Evolutionary conservation across 1,140 invertebrate genomes (phyloP), one percentile per base, ranked within the genome.

Genomic region (Parasteatoda tepidariorum): DNA sequence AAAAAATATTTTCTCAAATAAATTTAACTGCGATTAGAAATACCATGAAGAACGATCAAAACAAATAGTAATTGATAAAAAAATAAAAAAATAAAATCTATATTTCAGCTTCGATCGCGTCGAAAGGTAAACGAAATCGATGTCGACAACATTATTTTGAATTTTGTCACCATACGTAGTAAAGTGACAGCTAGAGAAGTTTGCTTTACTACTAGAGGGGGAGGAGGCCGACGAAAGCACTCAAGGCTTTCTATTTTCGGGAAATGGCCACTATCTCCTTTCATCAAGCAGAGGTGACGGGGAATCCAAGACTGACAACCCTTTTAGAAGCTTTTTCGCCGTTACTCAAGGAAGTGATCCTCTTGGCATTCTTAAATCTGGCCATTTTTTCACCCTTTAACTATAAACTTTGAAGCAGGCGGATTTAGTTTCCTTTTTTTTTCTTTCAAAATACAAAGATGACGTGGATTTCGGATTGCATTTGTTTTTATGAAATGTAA

Each of bases 281-380:
- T 71, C 68, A 71, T 71, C 68, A 28, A 55, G 48, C 9, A 71
- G 48, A 57, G 68, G 68, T 71, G 68, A 71, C 68, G 28, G 26
- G 34, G 30, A 38, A 54, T 31, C 33, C 68, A 57, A 71, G 68
- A 71, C 33, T 71, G 68, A 71, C 68, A 71, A 71, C 41, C 68
- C 68, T 71, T 71, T 71, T 71, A 71, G 38, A 55, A 31, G 41
- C 68, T 48, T 68, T 67, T 68, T 68, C n/a, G 26, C 34, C 66
- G 38, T 48, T 11, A 34, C 33, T 7, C 15, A 13, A 48, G 38
- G 38, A 48, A 48, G 38, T 13, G 38, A 48, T 48, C 38, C 9
- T 48, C 38, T 0, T 48, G 9, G 9, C 18, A 48, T 48, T 48
- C 38, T 18, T 18, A 48, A 4, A 48, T n/a, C n/a, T n/a, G n/a